Base-by-base conservation (phyloP, 2,797 vertebrate genomes). In the Coregonus sp. region DNA sequence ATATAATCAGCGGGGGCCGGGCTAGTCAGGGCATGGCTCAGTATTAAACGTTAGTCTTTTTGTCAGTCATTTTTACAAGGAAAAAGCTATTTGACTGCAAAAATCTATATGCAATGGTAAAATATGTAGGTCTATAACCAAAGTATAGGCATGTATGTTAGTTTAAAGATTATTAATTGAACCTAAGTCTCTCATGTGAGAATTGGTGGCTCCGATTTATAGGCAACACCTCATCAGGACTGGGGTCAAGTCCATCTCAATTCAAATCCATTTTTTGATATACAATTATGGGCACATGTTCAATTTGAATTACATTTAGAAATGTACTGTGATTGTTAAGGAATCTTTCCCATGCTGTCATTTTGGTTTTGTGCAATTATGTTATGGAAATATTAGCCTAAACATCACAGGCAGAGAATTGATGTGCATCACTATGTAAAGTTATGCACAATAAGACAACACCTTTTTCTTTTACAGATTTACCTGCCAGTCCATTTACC, bases 1-100 rank as follows among this genome's bases (percentile, higher is more conserved):
- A 25, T 91, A 90, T 92, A 93, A 93, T 92, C 91, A 89, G 87
- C 87, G 83, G 79, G 69, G 84, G 73, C 79, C 71, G 81, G 87
- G 84, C 84, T 50, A 61, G 69, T 84, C 75, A 56, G 75, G 52
- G 68, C 76, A 35, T 20, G 15, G 9, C 40, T 70, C 69, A 47
- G 6, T 71, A 11, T 35, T 61, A 59, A 37, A 59, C 9, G 33
- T 37, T 72, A n/a, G 18, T 73, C 4, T 31, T 47, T 25, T 66
- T 33, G 65, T 20, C 5, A 18, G 63, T 31, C 11, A 29, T 66
- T 61, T 73, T 69, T 50, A 67, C 12, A n/a, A 14, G 37, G 40
- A 16, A 20, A 71, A 71, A 54, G 37, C 40, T 69, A 33, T 4
- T 72, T 72, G 37, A 52, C 50, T 51, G 4, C 31, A 54, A 52